These are phyloP conservation scores for Anas bernieri DNA, from an alignment of 2,797 vertebrate species.

Conservation along the genomic window DNA sequence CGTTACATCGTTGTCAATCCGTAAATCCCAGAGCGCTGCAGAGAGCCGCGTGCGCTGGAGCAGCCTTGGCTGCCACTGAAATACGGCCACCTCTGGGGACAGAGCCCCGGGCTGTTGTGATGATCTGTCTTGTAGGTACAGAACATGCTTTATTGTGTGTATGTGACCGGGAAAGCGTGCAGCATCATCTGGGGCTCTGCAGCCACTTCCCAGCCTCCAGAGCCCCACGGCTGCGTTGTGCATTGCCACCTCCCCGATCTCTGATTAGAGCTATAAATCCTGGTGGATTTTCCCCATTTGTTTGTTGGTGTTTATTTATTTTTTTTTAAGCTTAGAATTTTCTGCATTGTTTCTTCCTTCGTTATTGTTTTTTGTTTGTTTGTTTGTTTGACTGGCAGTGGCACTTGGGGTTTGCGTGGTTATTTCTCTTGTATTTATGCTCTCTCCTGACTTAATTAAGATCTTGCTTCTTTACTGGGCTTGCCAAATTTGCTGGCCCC, in stretches of 20 bases:
- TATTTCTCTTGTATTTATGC: slow-evolving; percentile 48
- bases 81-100: not conserved
- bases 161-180: not conserved
- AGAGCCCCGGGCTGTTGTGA: not conserved
- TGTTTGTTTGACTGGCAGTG: not conserved
- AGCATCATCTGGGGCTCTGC: not conserved
- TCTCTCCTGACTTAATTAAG: slow-evolving; percentile 70
- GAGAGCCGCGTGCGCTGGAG: not conserved
- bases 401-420: slow-evolving; percentile 39
- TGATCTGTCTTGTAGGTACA: not conserved
- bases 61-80: not conserved
- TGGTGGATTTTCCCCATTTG: not conserved
- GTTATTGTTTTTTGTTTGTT: not conserved
- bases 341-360: slow-evolving; percentile 10
- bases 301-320: not conserved
- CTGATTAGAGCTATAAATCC: slow-evolving; percentile 17
- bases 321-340: not conserved
- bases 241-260: not conserved
- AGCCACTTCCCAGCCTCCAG: not conserved
- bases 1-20: not conserved
- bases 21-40: not conserved
- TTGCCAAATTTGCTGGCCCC: slow-evolving; percentile 33
- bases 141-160: not conserved
- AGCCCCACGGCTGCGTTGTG: not conserved
- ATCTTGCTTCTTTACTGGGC: slow-evolving; percentile 29